Evolutionary conservation across 2,888 invertebrate genomes (phyloP).

Genomic region (Copidosoma aretas): DNA sequence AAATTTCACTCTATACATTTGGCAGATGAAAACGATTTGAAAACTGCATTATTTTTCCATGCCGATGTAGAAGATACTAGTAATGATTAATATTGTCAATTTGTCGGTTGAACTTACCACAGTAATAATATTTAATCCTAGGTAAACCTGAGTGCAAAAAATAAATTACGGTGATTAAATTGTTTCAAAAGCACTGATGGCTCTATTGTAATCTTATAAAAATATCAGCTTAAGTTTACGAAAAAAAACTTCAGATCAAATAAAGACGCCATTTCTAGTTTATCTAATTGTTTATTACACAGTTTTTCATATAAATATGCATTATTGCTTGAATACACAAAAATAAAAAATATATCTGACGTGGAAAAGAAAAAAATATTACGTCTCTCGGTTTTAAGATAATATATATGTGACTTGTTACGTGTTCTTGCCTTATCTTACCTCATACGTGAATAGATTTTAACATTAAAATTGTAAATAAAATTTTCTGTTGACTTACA

Average conservation of each 20-base stretch:
- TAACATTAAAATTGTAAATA: neutral
- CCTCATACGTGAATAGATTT: neutral
- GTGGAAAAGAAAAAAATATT: neutral
- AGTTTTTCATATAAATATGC: neutral
- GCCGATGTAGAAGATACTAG: conserved; percentile 30
- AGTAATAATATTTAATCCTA: conserved; percentile 72
- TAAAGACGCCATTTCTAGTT: conserved; percentile 4
- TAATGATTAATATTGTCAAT: conserved; percentile 27
- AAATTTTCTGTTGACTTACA: neutral
- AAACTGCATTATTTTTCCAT: conserved; percentile 10
- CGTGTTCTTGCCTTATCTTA: neutral
- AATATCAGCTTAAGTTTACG: too few relatives aligned
- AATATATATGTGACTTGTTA: neutral
- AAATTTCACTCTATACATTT: too few relatives aligned
- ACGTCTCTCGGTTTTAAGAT: neutral
- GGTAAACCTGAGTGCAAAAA: conserved; percentile 66
- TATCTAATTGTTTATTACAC: conserved; percentile 5
- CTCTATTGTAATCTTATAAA: too few relatives aligned
- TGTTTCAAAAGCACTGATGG: neutral
- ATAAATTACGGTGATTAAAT: conserved; percentile 39
- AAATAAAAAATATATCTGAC: neutral
- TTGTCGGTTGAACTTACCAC: conserved; percentile 65
- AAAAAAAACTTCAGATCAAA: too few relatives aligned
- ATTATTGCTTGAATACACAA: conserved; percentile 2
- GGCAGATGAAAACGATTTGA: neutral